Evolutionary conservation across 2,888 invertebrate species (phyloP), one percentile per base, ranked within the genome.

Genomic region (Lepetodrilus schrolli): DNA sequence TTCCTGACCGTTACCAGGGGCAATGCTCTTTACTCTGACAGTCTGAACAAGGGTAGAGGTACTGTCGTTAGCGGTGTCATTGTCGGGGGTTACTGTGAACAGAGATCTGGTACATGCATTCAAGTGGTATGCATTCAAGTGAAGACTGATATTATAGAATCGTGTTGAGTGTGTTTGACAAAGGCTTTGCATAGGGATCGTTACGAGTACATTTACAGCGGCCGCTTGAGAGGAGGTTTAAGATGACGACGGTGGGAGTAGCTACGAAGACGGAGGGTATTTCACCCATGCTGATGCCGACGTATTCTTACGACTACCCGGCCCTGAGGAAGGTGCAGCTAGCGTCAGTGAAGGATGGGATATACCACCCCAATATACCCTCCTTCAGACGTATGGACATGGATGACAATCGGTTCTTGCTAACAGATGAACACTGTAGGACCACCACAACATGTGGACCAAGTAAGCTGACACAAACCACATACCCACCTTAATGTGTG

Each of bases 301-400:
- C 85, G 70, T 89, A 90, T 74, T 81, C 85, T 23, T 88, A 88
- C 78, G 83, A 86, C 74, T 88, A 88, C 74, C 88, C 89, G 4
- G 80, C 83, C 4, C 83, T 86, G 73, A 80, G 83, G 72, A 77
- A 82, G 58, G 87, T 89, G 7, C 86, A 87, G 79, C 76, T 90
- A 66, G 88, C 89, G 1, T 84, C 87, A 0, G 87, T 89, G 4
- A 90, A 90, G 77, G 83, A 87, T 26, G 88, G 88, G 4, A 77
- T 90, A 1, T 90, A 85, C 77, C 88, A 90, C 73, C 90, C 90
- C 10, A 78, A 78, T 20, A 78, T 89, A 23, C 90, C 90, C 4
- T 86, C 87, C 20, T 84, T 89, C 72, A 81, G 90, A 20, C 84
- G 88, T 20, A 89, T 90, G 87, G 90, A 90, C 71, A 88, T 89